A percentile compares a stretch with the other conserved stretches of the same genome.
phyloP scores from a whole-genome alignment of 1,140 invertebrate genomes.

The Sitodiplosis mosellana region DNA sequence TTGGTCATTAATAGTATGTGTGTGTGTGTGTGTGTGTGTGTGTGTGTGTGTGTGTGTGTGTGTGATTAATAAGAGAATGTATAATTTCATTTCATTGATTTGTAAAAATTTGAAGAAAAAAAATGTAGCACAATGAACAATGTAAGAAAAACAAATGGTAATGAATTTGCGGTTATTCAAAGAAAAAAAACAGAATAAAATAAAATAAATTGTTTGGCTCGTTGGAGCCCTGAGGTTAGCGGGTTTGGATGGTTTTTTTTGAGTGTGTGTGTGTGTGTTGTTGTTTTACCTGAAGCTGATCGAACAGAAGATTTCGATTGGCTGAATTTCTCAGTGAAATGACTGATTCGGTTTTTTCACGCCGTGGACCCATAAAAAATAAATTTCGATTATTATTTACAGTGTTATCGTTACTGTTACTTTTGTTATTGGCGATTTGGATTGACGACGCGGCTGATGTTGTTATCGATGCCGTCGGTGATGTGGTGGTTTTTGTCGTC shows the following conservation, averaged over 20 bases:
- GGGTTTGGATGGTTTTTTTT: neutral
- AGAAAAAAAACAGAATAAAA: neutral
- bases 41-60: neutral
- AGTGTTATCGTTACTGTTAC: constrained; percentile 5
- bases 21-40: constrained; percentile 1
- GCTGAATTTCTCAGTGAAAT: constrained; percentile 44
- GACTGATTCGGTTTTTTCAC: constrained; percentile 73
- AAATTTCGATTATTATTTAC: constrained; percentile 9
- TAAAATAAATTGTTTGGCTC: neutral
- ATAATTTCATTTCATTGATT: too few relatives aligned
- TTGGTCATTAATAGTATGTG: constrained; percentile 1
- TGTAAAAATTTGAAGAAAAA: too few relatives aligned
- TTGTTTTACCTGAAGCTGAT: constrained; percentile 19
- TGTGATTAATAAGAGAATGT: too few relatives aligned
- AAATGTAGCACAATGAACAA: neutral
- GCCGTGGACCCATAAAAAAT: constrained; percentile 38
- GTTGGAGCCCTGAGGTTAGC: neutral
- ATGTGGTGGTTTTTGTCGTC: neutral
- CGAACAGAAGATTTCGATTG: constrained; percentile 25
- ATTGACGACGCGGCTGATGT: neutral
- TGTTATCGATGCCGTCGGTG: neutral
- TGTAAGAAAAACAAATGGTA: neutral
- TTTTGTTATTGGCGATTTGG: constrained; percentile 7
- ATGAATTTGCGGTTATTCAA: neutral
- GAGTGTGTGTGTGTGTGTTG: constrained; percentile 8